Percentiles rank a stretch among this genome's conserved stretches.
Conservation (phyloP, 1,140 invertebrate genomes). For the Caenorhabditis latens region DNA sequence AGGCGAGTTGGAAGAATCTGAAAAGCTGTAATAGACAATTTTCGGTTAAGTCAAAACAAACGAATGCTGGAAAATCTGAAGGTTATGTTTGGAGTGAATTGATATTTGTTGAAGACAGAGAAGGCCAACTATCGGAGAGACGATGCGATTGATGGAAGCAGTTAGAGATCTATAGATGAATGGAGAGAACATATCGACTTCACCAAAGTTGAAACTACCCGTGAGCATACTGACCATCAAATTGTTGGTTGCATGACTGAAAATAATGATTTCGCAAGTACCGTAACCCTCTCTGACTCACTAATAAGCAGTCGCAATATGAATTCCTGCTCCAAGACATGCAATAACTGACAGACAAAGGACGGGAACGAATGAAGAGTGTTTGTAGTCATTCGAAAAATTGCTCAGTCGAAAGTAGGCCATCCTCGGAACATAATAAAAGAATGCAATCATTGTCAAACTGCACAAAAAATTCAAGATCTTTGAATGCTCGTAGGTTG, state of each 20-base stretch:
- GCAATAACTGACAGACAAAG: background rate
- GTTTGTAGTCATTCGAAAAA: background rate
- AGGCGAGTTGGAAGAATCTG: background rate
- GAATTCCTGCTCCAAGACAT: background rate
- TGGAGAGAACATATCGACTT: background rate
- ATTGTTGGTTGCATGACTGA: background rate
- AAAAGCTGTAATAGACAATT: background rate
- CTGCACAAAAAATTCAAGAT: background rate
- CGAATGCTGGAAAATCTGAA: conserved; percentile 5
- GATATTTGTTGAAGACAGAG: background rate
- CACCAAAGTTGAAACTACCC: background rate
- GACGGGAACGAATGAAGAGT: background rate
- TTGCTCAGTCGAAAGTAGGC: background rate
- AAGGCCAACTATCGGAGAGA: background rate
- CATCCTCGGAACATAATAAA: conserved; percentile 16
- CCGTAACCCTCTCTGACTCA: background rate
- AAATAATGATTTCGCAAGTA: background rate
- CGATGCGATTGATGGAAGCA: conserved; percentile 12
- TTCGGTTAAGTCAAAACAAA: background rate
- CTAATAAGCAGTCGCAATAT: background rate
- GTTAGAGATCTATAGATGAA: background rate
- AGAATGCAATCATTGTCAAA: background rate
- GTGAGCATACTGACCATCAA: background rate
- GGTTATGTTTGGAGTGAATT: background rate
- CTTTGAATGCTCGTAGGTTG: background rate